Base-by-base conservation (phyloP, 2,888 invertebrate genomes). In the Polyommatus iphigenia region DNA sequence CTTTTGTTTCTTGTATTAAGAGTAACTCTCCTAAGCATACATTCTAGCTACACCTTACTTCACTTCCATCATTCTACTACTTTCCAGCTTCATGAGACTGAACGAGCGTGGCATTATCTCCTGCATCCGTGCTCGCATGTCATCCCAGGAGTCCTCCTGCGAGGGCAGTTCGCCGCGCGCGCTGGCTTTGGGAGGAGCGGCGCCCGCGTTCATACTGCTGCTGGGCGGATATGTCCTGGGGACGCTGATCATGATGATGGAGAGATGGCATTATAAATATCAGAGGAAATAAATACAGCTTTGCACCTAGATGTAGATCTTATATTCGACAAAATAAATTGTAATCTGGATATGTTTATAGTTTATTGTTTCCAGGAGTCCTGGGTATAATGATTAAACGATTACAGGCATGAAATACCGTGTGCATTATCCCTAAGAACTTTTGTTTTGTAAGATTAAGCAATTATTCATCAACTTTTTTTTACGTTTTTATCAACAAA, bases 121-220 rank as follows among this genome's bases (percentile, higher is more conserved):
- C 0, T 86, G 89, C 75, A 82, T 90, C 3, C 89, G 88, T 73
- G 83, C 81, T 0, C 85, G 90, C 0, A 85, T 85, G 0, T 80
- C 80, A 2, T 81, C 85, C 0, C 81, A 81, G 0, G 81, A 85
- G 2, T 84, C 88, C 1, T 80, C 83, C 4, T 92, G 92, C 50
- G 87, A 85, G 18, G 91, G 91, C 0, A 90, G 89, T 73, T 88
- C 89, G 0, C 93, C 93, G 0, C 81, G 91, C 20, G 90, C 93
- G 0, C 82, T 93, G 32, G 88, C 91, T 0, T 81, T 93, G 15
- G 93, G 93, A 1, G 91, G 92, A 3, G 93, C 93, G 0, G 91
- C 92, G 0, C 93, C 93, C 0, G 92, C 90, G 0, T 93, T 93
- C 80, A 82, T 91, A n/a, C 80, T 92, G 10, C 83, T 93, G 0